Conservation (phyloP, 2,113 vertebrate genomes). For the Sinocyclocheilus rhinocerous region DNA sequence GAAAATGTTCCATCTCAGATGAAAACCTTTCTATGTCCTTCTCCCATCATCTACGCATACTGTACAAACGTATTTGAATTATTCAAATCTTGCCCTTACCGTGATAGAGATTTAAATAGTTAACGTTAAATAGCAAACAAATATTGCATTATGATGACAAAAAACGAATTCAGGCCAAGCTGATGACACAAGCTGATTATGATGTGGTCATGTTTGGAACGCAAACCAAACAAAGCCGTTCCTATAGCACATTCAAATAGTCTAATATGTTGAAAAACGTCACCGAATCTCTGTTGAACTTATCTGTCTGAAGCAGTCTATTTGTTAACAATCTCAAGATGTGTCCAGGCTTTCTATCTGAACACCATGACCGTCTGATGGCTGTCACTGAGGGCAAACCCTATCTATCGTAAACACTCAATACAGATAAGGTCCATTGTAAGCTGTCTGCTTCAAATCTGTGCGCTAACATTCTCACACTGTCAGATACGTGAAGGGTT, state of each 20-base stretch:
- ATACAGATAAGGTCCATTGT: too few species aligned
- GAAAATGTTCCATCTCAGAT: background rate
- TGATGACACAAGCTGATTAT: background rate
- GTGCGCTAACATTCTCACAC: too few species aligned
- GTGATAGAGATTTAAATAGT: background rate
- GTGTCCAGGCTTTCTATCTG: conserved; percentile 3
- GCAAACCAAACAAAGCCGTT: background rate
- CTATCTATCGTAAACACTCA: too few species aligned
- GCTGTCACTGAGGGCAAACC: too few species aligned
- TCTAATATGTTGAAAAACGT: background rate
- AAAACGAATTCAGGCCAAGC: background rate
- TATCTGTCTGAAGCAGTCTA: conserved; percentile 21
- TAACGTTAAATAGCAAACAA: background rate
- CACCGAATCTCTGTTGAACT: background rate
- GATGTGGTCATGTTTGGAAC: background rate
- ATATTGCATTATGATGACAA: background rate
- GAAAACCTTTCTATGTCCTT: background rate
- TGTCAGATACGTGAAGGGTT: too few species aligned
- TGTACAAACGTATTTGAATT: conserved; percentile 2
- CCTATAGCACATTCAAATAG: background rate
- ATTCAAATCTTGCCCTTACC: conserved; percentile 20
- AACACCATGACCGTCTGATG: too few species aligned
- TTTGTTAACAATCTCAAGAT: conserved; percentile 40
- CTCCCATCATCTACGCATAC: background rate
- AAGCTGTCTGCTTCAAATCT: too few species aligned